Conservation (phyloP, 2,797 vertebrate species). For the Acropternis orthonyx region DNA sequence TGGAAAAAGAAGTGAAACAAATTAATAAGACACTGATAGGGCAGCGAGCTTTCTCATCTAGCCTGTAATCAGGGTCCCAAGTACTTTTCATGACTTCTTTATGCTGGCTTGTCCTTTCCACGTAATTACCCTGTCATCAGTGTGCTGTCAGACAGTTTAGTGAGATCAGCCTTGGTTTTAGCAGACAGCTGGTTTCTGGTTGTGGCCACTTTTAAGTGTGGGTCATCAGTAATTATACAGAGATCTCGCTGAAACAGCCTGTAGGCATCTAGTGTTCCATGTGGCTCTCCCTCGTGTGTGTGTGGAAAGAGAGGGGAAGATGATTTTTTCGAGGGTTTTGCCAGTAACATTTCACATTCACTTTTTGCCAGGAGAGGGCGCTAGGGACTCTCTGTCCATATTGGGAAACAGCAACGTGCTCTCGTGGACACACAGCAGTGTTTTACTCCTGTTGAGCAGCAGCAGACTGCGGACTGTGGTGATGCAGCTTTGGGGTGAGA, state of each 20-base stretch:
- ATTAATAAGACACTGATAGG: not conserved
- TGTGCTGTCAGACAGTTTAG: not conserved
- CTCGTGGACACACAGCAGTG: not conserved
- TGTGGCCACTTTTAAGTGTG: not conserved
- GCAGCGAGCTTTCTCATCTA: not conserved
- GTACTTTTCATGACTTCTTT: not conserved
- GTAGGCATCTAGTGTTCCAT: not conserved
- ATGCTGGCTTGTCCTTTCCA: not conserved
- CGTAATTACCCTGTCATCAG: not conserved
- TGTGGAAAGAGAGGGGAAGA: not conserved
- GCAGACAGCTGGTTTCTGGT: not conserved
- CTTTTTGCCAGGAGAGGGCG: slow-evolving; percentile 48
- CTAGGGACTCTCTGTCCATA: not conserved
- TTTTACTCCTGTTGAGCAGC: not conserved
- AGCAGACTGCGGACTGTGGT: not conserved
- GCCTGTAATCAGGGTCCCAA: not conserved
- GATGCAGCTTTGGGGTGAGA: not conserved
- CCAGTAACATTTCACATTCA: not conserved
- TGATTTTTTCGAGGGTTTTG: not conserved
- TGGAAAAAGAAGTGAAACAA: not conserved
- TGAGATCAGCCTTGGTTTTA: not conserved
- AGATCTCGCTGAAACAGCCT: not conserved
- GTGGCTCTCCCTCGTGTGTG: not conserved
- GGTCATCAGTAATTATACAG: not conserved
- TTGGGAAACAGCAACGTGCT: not conserved